phyloP scores from a whole-genome alignment of 2,797 vertebrate species.

The Paramormyrops hopkinsi region DNA sequence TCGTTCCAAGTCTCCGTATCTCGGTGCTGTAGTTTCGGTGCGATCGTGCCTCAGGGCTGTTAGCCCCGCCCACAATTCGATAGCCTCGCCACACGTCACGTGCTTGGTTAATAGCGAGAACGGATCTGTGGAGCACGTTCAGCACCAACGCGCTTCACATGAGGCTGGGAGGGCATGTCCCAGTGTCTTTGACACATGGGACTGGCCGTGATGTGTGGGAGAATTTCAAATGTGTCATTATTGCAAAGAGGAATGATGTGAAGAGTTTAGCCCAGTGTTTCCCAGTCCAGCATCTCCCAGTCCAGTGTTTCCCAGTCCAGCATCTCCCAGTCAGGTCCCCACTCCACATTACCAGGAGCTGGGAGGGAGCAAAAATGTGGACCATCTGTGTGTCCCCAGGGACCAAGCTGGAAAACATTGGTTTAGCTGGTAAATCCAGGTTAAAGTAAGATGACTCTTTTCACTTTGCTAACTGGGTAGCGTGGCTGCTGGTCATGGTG shows the following conservation, averaged over 20 bases:
- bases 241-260: no score
- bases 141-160: not conserved
- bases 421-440: not conserved
- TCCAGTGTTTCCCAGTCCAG: no score
- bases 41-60: conserved; percentile 32
- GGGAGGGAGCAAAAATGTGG: not conserved
- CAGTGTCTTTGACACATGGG: no score
- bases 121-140: conserved; percentile 35
- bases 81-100: conserved; percentile 45
- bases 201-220: no score
- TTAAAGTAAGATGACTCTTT: not conserved
- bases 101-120: conserved; percentile 45
- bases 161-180: not conserved
- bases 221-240: no score
- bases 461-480: not conserved
- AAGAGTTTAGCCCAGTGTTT: no score
- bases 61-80: conserved; percentile 44
- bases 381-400: not conserved
- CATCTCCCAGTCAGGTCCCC: no score
- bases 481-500: not conserved
- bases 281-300: no score
- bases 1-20: not conserved
- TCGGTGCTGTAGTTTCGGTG: not conserved
- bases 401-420: not conserved
- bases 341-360: not conserved